A percentile compares a stretch with the other conserved stretches of the same genome.
phyloP scores from a whole-genome alignment of 1,140 invertebrate species.

The Caenorhabditis inopinata region DNA sequence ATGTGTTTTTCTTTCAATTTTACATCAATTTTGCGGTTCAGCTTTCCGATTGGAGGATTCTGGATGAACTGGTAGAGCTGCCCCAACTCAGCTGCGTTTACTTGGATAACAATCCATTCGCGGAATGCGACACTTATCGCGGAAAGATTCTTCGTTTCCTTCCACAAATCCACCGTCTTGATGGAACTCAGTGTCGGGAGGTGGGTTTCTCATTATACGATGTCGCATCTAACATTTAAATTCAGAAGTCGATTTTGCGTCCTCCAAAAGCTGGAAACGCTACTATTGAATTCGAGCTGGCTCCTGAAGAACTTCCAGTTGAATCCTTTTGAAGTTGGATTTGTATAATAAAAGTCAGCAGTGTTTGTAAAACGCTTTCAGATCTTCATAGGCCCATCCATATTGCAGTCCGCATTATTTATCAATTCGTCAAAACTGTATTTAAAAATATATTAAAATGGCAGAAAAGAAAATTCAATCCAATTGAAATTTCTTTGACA shows the following conservation, averaged over 20 bases:
- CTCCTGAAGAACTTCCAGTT: background rate
- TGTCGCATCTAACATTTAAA: no score
- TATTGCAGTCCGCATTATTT: no score
- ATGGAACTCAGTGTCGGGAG: slow-evolving; percentile 41
- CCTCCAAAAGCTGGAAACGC: background rate
- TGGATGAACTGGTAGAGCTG: slow-evolving; percentile 49
- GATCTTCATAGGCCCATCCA: no score
- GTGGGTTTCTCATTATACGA: background rate
- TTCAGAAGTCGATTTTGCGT: slow-evolving; percentile 1
- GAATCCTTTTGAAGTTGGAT: no score
- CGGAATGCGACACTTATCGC: slow-evolving; percentile 47
- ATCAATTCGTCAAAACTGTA: no score
- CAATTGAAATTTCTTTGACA: no score
- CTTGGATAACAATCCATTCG: slow-evolving; percentile 53
- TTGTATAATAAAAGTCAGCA: no score
- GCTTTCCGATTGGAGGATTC: slow-evolving; percentile 49
- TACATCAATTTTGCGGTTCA: slow-evolving; percentile 27
- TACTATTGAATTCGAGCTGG: background rate
- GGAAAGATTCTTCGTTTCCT: slow-evolving; percentile 43
- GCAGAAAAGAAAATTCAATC: no score
- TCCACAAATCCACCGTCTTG: slow-evolving; percentile 52
- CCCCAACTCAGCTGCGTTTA: slow-evolving; percentile 52
- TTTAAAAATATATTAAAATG: no score
- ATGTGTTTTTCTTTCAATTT: background rate
- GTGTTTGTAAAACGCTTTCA: no score